Conservation (phyloP, 2,797 vertebrate species). For the Enoplosus armatus region DNA sequence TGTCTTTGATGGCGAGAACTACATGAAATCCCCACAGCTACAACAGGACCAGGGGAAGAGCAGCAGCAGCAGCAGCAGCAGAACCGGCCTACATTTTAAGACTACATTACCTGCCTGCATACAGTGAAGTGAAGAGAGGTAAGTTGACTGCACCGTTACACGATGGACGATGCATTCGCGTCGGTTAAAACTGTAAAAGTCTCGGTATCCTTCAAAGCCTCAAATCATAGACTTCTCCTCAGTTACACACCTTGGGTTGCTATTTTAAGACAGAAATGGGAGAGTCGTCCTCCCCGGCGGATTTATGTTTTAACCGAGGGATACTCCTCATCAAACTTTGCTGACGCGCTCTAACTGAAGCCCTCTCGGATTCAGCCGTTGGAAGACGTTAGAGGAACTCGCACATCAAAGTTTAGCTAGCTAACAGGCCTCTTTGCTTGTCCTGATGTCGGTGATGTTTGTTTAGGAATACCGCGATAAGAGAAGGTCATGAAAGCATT, state of each 20-base stretch:
- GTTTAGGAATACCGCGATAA: slow-evolving; percentile 58
- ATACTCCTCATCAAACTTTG: slow-evolving; percentile 6
- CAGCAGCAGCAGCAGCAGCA: slow-evolving; percentile 32
- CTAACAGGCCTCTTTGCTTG: slow-evolving; percentile 54
- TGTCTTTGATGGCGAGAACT: slow-evolving; percentile 55
- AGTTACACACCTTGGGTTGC: neutral
- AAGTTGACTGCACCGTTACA: slow-evolving; percentile 64
- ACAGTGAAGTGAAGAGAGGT: slow-evolving; percentile 54
- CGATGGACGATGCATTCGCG: neutral
- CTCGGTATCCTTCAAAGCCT: neutral
- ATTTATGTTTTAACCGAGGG: slow-evolving; percentile 30
- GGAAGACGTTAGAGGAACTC: neutral
- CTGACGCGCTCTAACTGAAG: neutral
- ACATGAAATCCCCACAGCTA: slow-evolving; percentile 49
- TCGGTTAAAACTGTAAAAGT: neutral
- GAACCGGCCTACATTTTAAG: slow-evolving; percentile 19
- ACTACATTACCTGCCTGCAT: slow-evolving; percentile 30
- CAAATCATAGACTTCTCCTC: neutral
- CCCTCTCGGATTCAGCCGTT: neutral
- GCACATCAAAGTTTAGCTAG: slow-evolving; percentile 43
- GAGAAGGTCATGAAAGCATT: slow-evolving; percentile 27
- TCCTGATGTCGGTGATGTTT: slow-evolving; percentile 48
- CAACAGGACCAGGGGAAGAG: slow-evolving; percentile 45
- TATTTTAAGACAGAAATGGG: slow-evolving; percentile 56
- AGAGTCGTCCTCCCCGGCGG: neutral